These are phyloP conservation scores for Creontiades dilutus DNA, from an alignment of 2,888 invertebrate species.

Conservation along the genomic window DNA sequence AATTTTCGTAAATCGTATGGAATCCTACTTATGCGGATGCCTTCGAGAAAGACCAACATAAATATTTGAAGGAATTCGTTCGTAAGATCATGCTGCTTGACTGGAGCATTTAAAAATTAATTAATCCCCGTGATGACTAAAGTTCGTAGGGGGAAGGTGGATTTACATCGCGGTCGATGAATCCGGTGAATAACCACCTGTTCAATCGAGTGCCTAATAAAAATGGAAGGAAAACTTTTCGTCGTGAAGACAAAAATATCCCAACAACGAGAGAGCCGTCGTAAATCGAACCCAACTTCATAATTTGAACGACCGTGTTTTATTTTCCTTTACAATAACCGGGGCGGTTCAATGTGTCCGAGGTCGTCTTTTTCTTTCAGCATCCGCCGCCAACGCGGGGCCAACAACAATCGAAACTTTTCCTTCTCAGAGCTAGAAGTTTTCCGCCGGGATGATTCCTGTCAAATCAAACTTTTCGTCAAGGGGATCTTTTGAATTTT, in stretches of 20 bases:
- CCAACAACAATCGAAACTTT: conserved; percentile 5
- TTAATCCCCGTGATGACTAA: no score
- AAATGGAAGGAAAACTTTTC: no score
- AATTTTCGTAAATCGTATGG: no score
- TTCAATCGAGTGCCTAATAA: no score
- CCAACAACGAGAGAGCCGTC: background rate
- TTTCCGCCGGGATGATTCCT: background rate
- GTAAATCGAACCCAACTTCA: conserved; percentile 10
- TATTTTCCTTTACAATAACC: background rate
- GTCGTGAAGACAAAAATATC: no score
- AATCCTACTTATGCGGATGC: no score
- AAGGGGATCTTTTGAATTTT: conserved; percentile 18
- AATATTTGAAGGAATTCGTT: no score
- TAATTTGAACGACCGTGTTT: background rate
- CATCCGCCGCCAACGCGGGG: background rate
- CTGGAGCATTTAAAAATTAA: no score
- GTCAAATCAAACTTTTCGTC: conserved; percentile 7
- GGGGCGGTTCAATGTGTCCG: conserved; percentile 7
- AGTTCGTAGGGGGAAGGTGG: no score
- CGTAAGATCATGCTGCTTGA: no score
- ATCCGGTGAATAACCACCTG: background rate
- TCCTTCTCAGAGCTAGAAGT: background rate
- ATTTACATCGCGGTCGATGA: background rate
- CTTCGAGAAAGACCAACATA: no score
- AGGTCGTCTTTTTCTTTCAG: background rate